These are phyloP conservation scores for Gallinago jamesoni DNA, from an alignment of 2,113 vertebrate genomes.

Conservation along the genomic window DNA sequence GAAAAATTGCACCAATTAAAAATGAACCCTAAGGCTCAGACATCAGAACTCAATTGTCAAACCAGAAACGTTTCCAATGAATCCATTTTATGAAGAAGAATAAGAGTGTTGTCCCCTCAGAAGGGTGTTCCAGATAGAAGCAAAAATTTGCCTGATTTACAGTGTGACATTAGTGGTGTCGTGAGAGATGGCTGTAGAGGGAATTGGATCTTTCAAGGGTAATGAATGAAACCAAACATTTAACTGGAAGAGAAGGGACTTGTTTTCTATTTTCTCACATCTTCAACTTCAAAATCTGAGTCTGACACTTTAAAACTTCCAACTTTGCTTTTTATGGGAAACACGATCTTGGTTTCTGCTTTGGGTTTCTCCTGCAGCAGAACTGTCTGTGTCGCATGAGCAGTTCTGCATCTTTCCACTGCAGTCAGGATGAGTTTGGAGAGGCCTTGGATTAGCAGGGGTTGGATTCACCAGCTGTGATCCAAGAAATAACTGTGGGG, in stretches of 20 bases:
- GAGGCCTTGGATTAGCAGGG: too few relatives aligned
- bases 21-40: constrained; percentile 3
- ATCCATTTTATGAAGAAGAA: neutral
- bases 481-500: neutral
- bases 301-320: neutral
- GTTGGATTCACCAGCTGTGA: rapidly evolving
- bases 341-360: neutral
- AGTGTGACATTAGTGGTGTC: neutral
- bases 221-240: neutral
- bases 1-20: constrained; percentile 44
- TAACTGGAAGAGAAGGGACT: neutral
- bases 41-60: constrained; percentile 8
- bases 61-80: neutral
- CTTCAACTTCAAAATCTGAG: neutral
- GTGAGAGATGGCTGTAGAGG: neutral
- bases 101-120: neutral
- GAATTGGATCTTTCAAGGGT: neutral
- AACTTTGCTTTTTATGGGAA: neutral
- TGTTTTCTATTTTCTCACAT: neutral
- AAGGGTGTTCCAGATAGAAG: neutral
- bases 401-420: neutral
- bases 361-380: neutral
- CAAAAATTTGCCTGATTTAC: neutral
- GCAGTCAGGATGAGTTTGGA: neutral
- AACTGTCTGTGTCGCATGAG: rapidly evolving